Conservation (phyloP, 1,140 invertebrate species). For the Drosophila tani region DNA sequence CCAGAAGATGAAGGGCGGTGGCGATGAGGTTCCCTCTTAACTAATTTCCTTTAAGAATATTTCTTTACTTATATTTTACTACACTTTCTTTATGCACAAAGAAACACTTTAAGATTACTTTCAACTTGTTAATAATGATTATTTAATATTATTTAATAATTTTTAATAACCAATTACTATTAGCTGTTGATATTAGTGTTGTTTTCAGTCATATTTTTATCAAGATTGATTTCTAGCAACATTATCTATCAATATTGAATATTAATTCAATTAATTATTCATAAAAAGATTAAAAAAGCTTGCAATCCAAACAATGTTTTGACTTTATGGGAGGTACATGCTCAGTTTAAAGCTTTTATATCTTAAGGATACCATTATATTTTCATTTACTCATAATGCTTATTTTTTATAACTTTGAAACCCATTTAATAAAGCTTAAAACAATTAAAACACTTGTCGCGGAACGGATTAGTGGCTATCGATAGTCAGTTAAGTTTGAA, state of each 20-base stretch:
- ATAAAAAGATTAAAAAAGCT: background rate
- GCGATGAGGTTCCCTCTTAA: background rate
- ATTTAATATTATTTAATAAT: background rate
- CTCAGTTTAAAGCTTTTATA: background rate
- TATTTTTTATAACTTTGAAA: too few relatives aligned
- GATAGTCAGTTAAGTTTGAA: too few relatives aligned
- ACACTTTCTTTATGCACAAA: slow-evolving; percentile 3
- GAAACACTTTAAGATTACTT: background rate
- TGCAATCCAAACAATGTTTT: background rate
- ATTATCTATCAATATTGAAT: background rate
- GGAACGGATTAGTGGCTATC: too few relatives aligned
- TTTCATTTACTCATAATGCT: too few relatives aligned
- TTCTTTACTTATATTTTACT: background rate
- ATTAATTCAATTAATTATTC: too few relatives aligned
- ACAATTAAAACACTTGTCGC: background rate
- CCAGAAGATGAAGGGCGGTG: slow-evolving; percentile 50
- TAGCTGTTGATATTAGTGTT: background rate
- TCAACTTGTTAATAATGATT: background rate
- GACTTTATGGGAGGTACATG: background rate
- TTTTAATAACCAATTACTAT: background rate
- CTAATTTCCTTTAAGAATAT: background rate
- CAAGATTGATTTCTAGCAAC: background rate
- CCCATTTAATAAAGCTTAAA: background rate
- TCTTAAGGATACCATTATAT: too few relatives aligned
- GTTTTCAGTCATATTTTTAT: background rate